phyloP scores from a whole-genome alignment of 2,888 invertebrate genomes.

The Nomada goodeniana region DNA sequence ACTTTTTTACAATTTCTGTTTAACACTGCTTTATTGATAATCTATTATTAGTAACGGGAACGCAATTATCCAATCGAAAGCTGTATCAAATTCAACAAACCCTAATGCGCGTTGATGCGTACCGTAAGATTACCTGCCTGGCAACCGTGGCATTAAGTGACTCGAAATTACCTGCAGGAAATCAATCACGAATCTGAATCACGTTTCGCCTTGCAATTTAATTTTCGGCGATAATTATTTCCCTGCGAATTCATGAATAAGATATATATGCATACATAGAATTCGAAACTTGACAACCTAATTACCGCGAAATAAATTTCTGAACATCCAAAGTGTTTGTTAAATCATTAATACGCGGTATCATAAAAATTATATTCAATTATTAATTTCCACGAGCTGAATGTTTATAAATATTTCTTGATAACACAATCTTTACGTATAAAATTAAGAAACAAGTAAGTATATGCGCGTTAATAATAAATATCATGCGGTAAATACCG shows the following conservation, averaged over 20 bases:
- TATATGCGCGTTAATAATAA: no score
- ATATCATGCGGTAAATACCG: no score
- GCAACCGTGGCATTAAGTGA: neutral
- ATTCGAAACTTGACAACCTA: no score
- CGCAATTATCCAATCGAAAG: constrained; percentile 1
- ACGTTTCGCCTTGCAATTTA: neutral
- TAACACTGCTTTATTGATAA: neutral
- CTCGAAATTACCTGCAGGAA: neutral
- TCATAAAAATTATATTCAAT: no score
- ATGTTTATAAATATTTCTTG: no score
- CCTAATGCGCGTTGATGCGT: constrained; percentile 18
- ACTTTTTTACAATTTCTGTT: neutral
- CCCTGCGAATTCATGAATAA: neutral
- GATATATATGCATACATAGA: neutral
- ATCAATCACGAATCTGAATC: constrained; percentile 7
- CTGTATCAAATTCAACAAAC: constrained; percentile 10
- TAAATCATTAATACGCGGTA: no score
- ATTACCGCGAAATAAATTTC: no score
- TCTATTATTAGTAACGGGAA: neutral
- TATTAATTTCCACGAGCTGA: no score
- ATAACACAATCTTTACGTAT: no score
- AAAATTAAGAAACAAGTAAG: no score
- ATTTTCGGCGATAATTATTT: neutral
- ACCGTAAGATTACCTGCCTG: neutral
- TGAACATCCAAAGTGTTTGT: no score